Base-by-base conservation (phyloP, 2,888 invertebrate species). In the Sinelater perroti region DNA sequence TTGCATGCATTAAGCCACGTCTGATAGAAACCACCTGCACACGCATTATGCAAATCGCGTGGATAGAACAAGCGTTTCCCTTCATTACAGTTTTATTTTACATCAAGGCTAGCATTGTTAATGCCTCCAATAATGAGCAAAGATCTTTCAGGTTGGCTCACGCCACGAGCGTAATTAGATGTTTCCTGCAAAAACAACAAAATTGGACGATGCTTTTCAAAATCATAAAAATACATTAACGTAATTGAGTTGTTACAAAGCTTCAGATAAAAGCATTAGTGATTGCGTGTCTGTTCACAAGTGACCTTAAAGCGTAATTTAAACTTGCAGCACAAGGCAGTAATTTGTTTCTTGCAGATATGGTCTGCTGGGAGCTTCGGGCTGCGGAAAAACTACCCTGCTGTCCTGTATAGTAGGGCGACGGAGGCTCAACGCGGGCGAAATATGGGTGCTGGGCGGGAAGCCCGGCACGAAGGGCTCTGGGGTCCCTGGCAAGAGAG, bases 301-400 rank as follows among this genome's bases (percentile, higher is more conserved):
- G n/a, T n/a, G n/a, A n/a, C n/a, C n/a, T n/a, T n/a, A n/a, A n/a
- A n/a, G n/a, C n/a, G n/a, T n/a, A n/a, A n/a, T n/a, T n/a, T n/a
- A n/a, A n/a, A n/a, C n/a, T n/a, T n/a, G n/a, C n/a, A n/a, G n/a
- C n/a, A n/a, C n/a, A n/a, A n/a, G n/a, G n/a, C n/a, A n/a, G n/a
- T n/a, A n/a, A n/a, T n/a, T n/a, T n/a, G n/a, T n/a, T n/a, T n/a
- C 31, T 75, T 76, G 8, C 81, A 96, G 95, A 79, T 96, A 96
- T 77, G 96, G 95, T 52, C 84, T 97, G 6, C 82, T 97, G 14
- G 96, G 96, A 17, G 95, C 96, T 6, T 95, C 95, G 60, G 96
- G 96, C 20, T 96, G 96, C 76, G 95, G 95, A n/a, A 96, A 96
- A 79, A 96, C 96, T 2, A 96, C 96, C 0, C 80, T 97, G n/a